phyloP scores from a whole-genome alignment of 2,113 vertebrate species.

The Pedionomus torquatus region DNA sequence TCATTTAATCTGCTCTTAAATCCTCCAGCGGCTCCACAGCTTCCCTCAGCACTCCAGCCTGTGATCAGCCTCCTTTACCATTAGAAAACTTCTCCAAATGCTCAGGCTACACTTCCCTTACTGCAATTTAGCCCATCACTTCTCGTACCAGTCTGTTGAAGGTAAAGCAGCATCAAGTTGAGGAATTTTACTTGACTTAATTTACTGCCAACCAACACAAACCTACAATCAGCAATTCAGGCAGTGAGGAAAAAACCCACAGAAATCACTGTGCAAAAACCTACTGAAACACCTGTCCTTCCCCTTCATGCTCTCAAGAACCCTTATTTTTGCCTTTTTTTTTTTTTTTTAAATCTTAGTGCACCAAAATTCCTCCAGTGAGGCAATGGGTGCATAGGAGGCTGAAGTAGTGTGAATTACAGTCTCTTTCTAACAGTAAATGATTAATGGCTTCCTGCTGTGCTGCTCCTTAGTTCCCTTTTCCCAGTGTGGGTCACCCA shows the following conservation, averaged over 20 bases:
- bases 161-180: not conserved
- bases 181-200: constrained; percentile 13
- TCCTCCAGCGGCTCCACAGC: not conserved
- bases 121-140: constrained; percentile 12
- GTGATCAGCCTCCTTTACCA: not conserved
- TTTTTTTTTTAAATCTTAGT: not conserved
- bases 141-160: not conserved
- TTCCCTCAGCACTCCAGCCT: constrained; percentile 8
- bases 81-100: constrained; percentile 21
- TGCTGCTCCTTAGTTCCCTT: not conserved
- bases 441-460: not conserved
- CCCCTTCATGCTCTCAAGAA: not conserved
- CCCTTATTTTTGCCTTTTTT: not conserved
- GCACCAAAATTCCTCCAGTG: not conserved
- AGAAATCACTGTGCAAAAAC: not conserved
- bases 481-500: fast-evolving
- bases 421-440: not conserved
- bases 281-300: not conserved
- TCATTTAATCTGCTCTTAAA: constrained; percentile 59
- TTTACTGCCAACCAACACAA: not conserved
- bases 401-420: not conserved
- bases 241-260: not conserved
- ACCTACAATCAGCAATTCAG: not conserved
- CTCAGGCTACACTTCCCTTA: not conserved
- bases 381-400: not conserved